Percentiles rank a stretch among this genome's conserved stretches.
Conservation (phyloP, 2,113 vertebrate genomes). For the Aptenodytes patagonicus region DNA sequence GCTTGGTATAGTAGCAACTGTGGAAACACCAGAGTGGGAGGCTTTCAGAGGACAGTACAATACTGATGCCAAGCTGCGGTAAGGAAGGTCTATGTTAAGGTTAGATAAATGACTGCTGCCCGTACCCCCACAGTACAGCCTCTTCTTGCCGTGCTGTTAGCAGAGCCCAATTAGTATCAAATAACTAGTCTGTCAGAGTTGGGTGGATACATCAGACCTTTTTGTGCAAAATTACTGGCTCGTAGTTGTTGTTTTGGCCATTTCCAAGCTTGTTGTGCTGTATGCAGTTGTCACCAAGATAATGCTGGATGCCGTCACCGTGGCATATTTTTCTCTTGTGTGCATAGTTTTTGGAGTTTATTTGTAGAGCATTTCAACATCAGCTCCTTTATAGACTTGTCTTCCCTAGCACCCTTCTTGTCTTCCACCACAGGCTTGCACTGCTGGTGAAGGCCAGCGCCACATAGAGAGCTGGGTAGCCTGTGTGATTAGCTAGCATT, state of each 20-base stretch:
- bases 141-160: background rate
- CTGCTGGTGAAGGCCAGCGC: background rate
- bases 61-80: background rate
- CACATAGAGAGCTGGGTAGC: background rate
- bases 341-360: background rate
- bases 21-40: background rate
- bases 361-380: background rate
- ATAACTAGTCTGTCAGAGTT: background rate
- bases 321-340: background rate
- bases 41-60: background rate
- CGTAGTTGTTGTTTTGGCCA: background rate
- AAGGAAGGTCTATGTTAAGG: background rate
- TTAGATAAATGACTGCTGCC: background rate
- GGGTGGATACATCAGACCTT: background rate
- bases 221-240: slow-evolving; percentile 6
- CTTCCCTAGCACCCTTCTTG: background rate
- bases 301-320: background rate
- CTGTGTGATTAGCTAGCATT: background rate
- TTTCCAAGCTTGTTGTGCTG: background rate
- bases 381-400: background rate
- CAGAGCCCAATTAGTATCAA: slow-evolving; percentile 14
- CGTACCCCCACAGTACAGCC: background rate
- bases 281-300: background rate
- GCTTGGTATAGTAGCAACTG: background rate
- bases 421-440: background rate